Percentiles rank a stretch among this genome's conserved stretches.
phyloP scores from a whole-genome alignment of 2,888 invertebrate genomes.

The Cantharis rufa region DNA sequence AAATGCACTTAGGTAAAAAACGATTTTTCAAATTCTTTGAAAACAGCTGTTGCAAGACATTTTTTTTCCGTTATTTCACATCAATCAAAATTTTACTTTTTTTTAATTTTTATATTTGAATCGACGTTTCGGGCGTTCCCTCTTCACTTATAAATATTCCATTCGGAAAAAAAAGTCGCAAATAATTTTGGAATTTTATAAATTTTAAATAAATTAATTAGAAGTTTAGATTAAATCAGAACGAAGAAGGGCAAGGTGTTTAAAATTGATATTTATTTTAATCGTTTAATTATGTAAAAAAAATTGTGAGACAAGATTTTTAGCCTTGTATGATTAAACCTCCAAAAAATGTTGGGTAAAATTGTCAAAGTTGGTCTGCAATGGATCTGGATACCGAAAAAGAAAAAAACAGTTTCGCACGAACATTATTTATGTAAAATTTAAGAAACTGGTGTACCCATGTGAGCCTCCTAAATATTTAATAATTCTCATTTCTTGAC shows the following conservation, averaged over 20 bases:
- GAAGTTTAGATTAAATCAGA: neutral
- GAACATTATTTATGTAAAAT: neutral
- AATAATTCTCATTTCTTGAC: constrained; percentile 31
- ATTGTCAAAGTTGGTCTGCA: neutral
- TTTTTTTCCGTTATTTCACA: too few relatives aligned
- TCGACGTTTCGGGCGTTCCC: too few relatives aligned
- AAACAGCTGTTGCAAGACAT: too few relatives aligned
- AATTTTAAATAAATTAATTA: neutral
- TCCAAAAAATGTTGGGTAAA: neutral
- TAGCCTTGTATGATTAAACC: neutral
- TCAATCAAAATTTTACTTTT: too few relatives aligned
- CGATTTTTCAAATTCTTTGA: too few relatives aligned
- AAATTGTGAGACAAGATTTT: neutral
- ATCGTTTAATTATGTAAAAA: neutral
- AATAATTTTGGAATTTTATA: neutral
- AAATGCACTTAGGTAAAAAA: too few relatives aligned
- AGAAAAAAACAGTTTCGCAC: neutral
- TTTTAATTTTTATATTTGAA: too few relatives aligned
- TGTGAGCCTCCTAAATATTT: constrained; percentile 30
- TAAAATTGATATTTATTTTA: neutral
- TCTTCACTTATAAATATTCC: too few relatives aligned
- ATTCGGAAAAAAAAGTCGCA: too few relatives aligned
- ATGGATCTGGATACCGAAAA: neutral
- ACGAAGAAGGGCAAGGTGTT: neutral
- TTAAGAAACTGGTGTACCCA: constrained; percentile 21